Evolutionary conservation across 2,888 invertebrate genomes (phyloP), one percentile per base, ranked within the genome.

Genomic region (Watsonalla binaria): DNA sequence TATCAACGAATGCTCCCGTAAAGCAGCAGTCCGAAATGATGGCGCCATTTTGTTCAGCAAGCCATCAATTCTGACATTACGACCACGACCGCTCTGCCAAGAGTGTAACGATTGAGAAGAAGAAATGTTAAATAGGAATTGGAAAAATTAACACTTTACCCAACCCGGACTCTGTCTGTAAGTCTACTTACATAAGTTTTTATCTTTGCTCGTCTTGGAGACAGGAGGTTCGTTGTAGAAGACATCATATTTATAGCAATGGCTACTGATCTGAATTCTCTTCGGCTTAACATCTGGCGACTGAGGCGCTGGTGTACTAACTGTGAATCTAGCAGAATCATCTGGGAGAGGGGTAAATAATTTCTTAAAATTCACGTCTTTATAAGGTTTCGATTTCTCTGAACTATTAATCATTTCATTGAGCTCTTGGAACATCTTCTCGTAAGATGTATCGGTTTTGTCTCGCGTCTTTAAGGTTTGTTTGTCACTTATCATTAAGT

Each of bases 161-260:
- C n/a, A n/a, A n/a, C n/a, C n/a, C n/a, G n/a, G n/a, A n/a, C n/a
- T n/a, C n/a, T n/a, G 4, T 39, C 5, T 39, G 39, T 9, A 39
- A 4, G 6, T 39, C 39, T 42, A 42, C 42, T 42, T 11, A 42
- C 42, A 9, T 5, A 0, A 42, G 11, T 42, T 42, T 5, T 9
- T 0, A 8, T 42, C 42, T 5, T 42, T 42, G 5, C 11, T 42
- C 5, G 11, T 42, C 42, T 42, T 42, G 42, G 11, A 8, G 42
- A 5, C 9, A 42, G 11, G 42, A 9, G 11, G 5, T 37, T 60
- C 53, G 45, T 71, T 62, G 48, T 66, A 68, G 2, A 74, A 57
- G n/a, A 68, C 53, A 45, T 77, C 75, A 35, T 73, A 77, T 50
- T 71, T 74, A 11, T 69, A 72, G 45, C 67, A 71, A 6, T 72